Evolutionary conservation across 2,888 invertebrate species (phyloP).

Genomic region (Macrophya annulata): DNA sequence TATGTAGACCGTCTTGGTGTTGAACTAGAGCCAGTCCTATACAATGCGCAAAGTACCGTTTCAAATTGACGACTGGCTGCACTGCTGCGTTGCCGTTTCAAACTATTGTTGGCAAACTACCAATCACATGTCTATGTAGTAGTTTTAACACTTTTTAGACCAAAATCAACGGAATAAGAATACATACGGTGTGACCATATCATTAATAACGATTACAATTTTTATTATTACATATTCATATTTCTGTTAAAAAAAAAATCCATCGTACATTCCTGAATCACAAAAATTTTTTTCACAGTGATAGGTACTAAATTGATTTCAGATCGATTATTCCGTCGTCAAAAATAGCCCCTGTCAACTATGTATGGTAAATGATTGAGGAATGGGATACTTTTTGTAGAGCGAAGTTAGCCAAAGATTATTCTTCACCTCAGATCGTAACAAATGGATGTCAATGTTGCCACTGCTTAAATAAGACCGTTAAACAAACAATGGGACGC

Average conservation of each 20-base stretch:
- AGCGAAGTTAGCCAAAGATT: conserved; percentile 5
- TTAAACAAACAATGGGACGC: conserved; percentile 63
- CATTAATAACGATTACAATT: neutral
- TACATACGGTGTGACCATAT: neutral
- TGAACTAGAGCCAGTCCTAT: conserved; percentile 8
- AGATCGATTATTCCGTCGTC: neutral
- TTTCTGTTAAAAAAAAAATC: neutral
- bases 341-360: neutral
- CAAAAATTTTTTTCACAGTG: no score
- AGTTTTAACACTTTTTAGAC: neutral
- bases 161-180: neutral
- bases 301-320: neutral
- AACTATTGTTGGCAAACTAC: conserved; percentile 19
- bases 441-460: conserved; percentile 56
- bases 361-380: neutral
- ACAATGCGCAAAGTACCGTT: conserved; percentile 35
- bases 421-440: conserved; percentile 52
- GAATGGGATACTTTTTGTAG: no score
- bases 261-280: neutral
- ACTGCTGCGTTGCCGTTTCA: neutral
- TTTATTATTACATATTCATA: neutral
- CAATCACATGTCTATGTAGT: neutral
- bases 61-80: conserved; percentile 35
- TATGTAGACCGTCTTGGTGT: conserved; percentile 46
- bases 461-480: conserved; percentile 58